These are phyloP conservation scores for Drosophila kanekoi DNA, from an alignment of 2,888 invertebrate genomes.

Conservation along the genomic window DNA sequence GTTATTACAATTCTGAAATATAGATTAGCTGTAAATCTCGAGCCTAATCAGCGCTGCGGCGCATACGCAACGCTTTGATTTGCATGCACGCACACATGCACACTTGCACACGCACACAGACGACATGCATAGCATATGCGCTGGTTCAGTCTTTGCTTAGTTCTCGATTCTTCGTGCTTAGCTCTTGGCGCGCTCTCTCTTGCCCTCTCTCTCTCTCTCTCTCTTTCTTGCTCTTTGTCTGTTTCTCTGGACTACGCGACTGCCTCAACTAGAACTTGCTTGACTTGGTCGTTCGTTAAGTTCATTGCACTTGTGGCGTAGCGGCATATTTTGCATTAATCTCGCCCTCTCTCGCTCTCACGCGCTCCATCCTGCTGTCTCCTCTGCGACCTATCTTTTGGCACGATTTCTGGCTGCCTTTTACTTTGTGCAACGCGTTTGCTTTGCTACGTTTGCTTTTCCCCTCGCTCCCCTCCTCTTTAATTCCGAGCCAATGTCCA, in stretches of 20 bases:
- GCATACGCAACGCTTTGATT: conserved; percentile 53
- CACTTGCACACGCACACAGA: conserved; percentile 13
- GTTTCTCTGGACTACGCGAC: conserved; percentile 56
- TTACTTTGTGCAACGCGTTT: conserved; percentile 42
- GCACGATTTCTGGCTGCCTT: conserved; percentile 57
- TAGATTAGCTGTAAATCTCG: conserved; percentile 79
- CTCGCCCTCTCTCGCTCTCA: conserved; percentile 22
- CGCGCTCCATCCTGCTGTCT: conserved; percentile 9
- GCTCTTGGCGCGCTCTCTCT: conserved; percentile 2
- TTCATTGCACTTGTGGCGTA: conserved; percentile 77
- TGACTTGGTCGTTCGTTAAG: conserved; percentile 65
- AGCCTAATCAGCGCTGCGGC: conserved; percentile 64
- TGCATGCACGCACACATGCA: conserved; percentile 28
- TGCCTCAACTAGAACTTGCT: conserved; percentile 81
- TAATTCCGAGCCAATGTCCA: conserved; percentile 18
- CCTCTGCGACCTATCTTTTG: conserved; percentile 47
- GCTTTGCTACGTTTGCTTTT: conserved; percentile 18
- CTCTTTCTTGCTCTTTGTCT: conserved; percentile 4
- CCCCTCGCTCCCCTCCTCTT: conserved; percentile 11
- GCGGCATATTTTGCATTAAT: conserved; percentile 80
- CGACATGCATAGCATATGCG: conserved; percentile 5
- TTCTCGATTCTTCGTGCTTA: conserved; percentile 24
- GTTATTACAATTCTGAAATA: conserved; percentile 68
- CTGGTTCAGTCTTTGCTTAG: conserved; percentile 26
- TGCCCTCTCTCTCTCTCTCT: conserved; percentile 1